Evolutionary conservation across 1,140 invertebrate genomes (phyloP).

Genomic region (Drosophila kurseongensis): DNA sequence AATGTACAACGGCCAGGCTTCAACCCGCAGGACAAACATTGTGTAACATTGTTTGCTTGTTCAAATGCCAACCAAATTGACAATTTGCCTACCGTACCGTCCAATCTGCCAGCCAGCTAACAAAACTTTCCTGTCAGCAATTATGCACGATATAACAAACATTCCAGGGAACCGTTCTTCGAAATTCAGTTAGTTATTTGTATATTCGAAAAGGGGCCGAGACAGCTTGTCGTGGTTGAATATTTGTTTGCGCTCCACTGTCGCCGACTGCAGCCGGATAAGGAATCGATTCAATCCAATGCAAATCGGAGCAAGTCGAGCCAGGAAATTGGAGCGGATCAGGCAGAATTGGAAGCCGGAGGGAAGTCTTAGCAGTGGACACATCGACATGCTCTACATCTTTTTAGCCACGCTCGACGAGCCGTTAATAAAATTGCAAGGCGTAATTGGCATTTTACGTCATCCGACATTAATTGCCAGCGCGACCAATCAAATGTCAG

Average conservation of each 20-base stretch:
- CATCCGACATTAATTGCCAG: slow-evolving; percentile 41
- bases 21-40: slow-evolving; percentile 24
- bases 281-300: slow-evolving; percentile 30
- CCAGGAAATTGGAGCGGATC: slow-evolving; percentile 48
- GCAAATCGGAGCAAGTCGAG: slow-evolving; percentile 26
- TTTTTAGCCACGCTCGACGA: slow-evolving; percentile 13
- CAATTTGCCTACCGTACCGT: slow-evolving; percentile 31
- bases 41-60: slow-evolving; percentile 16
- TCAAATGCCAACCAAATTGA: slow-evolving; percentile 21
- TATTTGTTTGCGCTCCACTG: slow-evolving; percentile 17
- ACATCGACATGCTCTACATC: slow-evolving; percentile 39
- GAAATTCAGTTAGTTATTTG: no score
- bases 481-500: slow-evolving; percentile 39
- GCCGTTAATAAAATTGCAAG: slow-evolving; percentile 37
- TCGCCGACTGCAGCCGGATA: slow-evolving; percentile 12
- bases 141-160: slow-evolving; percentile 32
- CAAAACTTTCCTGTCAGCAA: slow-evolving; percentile 22
- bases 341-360: slow-evolving; percentile 26
- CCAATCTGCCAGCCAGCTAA: slow-evolving; percentile 5
- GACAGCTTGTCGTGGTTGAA: slow-evolving; percentile 30
- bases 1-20: slow-evolving; percentile 3
- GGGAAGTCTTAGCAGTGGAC: slow-evolving; percentile 40
- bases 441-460: slow-evolving; percentile 46
- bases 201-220: neutral
- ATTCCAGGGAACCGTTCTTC: slow-evolving; percentile 1